Base-by-base conservation (phyloP, 2,797 vertebrate species). In the Eulemur albifrons region DNA sequence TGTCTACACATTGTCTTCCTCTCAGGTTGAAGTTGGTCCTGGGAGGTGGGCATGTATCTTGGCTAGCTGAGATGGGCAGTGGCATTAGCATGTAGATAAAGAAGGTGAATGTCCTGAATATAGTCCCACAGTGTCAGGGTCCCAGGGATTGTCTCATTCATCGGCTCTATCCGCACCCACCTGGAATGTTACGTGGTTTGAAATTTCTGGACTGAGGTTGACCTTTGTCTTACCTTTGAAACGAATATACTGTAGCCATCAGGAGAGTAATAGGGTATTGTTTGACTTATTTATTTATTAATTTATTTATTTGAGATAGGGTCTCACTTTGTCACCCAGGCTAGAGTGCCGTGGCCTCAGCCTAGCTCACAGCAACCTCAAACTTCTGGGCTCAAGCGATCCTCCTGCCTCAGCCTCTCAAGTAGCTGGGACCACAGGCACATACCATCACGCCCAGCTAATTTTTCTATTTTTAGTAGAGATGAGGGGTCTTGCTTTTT, bases 221-320 rank as follows among this genome's bases (percentile, higher is more conserved):
- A 70, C 20, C 80, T 88, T 76, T 83, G 65, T 67, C 82, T 83
- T 70, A 85, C 63, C 65, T 94, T 77, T 85, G 59, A 83, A 94
- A 95, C 38, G 63, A 70, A 84, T 85, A 32, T 57, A 25, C 54
- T n/a, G 27, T 2, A 11, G 61, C 35, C 63, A 69, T 35, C 21
- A 35, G 54, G 43, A 83, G 15, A 79, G 63, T 79, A 35, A 50
- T 25, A 18, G 17, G 14, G 21, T 90, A 18, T 57, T 92, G 63
- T 70, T 69, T 72, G 80, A 72, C 75, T 23, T 23, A 57, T 57
- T 57, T 54, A 54, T 54, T 54, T 57, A 43, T 43, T 43, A 43
- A 54, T 54, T 54, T 23, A 50, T 50, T 14, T 48, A 14, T 50
- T 15, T 50, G 20, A 54, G 52, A 23, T 8, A 57, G 54, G 23